Evolutionary conservation across 2,888 invertebrate species (phyloP), one percentile per base, ranked within the genome.

Genomic region (Stenodera caucasica): DNA sequence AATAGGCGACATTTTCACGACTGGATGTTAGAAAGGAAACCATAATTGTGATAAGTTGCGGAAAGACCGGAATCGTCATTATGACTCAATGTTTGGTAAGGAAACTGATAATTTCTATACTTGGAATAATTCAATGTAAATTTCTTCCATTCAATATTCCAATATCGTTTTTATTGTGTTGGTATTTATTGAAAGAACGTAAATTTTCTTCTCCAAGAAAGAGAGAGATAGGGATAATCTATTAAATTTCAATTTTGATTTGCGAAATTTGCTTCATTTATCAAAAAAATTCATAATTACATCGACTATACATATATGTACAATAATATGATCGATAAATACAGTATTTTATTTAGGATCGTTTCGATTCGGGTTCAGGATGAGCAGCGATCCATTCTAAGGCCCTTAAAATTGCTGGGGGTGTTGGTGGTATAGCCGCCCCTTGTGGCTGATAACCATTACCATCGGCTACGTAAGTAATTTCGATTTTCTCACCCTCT

Each of bases 331-430:
- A 30, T 5, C 4, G 8, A 5, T 30, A 30, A 7, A 6, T 45
- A 23, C n/a, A 45, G 11, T 18, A 5, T 2, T 18, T 9, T 6
- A 12, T 4, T 11, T 2, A 5, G 11, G 1, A 8, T 6, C n/a
- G 11, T 45, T 45, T 45, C 1, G 12, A 12, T 9, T 45, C 63
- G 2, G 60, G 65, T 53, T 69, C 65, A 21, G 71, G 70, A 61
- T 72, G 69, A 11, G 71, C 86, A 67, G 88, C 88, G 60, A 81
- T 72, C 78, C 86, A 88, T 49, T 78, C 75, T 66, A 88, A 75
- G 9, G 50, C 87, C 86, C 66, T 87, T 85, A 49, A 84, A 84
- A 53, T 84, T 81, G 35, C 77, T 77, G 77, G 78, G 82, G 67
- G 72, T 75, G 70, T 58, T 11, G 60, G 63, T 32, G 70, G 70